Percentiles rank a stretch among this genome's conserved stretches.
Conservation (phyloP, 64 coral and sea anemone genomes). For the Orbicella faveolata region DNA sequence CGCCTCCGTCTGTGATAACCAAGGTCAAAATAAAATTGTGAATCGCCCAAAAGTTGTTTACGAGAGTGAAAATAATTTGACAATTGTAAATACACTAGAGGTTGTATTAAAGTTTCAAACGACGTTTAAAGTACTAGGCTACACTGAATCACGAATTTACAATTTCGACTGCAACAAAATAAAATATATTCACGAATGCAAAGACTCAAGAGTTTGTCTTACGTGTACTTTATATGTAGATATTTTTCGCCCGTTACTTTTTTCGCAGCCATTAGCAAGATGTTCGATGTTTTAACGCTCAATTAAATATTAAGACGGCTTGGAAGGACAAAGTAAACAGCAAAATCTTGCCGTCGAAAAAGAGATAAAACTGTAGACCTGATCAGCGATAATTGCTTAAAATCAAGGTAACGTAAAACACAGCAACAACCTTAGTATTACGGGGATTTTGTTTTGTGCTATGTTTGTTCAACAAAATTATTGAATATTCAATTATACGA, state of each 20-base stretch:
- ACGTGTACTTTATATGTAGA: not conserved
- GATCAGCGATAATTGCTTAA: not conserved
- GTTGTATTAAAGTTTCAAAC: not conserved
- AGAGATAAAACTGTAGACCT: not conserved
- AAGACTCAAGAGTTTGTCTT: not conserved
- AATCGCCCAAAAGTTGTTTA: not conserved
- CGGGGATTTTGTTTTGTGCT: not conserved
- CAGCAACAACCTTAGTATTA: not conserved
- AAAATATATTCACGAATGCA: not conserved
- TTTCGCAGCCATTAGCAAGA: not conserved
- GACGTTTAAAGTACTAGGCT: not conserved
- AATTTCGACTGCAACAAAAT: not conserved
- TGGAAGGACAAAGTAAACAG: not conserved
- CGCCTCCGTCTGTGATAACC: not conserved
- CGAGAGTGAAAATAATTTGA: not conserved
- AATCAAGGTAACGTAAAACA: not conserved
- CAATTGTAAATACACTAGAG: not conserved
- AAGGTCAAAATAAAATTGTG: not conserved
- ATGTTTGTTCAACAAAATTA: conserved; percentile 23
- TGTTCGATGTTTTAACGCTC: not conserved
- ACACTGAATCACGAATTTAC: not conserved
- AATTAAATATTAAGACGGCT: not conserved
- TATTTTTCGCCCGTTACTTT: not conserved
- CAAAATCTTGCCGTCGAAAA: not conserved
- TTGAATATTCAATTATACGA: conserved; percentile 42